Evolutionary conservation across 1,140 invertebrate species (phyloP).

Genomic region (Drosophila rhopaloa): DNA sequence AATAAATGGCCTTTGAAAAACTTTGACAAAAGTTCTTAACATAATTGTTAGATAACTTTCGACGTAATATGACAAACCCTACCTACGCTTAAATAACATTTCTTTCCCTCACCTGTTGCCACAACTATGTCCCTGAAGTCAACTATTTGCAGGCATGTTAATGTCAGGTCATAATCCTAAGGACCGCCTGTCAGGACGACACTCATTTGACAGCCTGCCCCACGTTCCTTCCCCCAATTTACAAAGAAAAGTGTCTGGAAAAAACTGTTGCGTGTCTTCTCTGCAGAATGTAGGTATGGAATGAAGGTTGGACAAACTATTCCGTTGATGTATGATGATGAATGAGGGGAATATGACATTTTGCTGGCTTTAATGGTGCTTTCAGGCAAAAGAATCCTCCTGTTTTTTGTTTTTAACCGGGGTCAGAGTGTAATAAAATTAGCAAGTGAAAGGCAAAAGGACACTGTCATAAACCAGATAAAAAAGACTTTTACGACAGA

Average conservation of each 20-base stretch:
- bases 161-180: conserved; percentile 42
- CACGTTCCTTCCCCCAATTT: background rate
- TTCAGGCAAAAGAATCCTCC: conserved; percentile 4
- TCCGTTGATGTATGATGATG: conserved; percentile 34
- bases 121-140: conserved; percentile 26
- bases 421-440: conserved; percentile 29
- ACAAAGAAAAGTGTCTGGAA: conserved; percentile 17
- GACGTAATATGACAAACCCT: background rate
- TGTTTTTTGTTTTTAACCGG: background rate
- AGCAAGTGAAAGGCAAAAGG: conserved; percentile 22
- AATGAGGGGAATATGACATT: conserved; percentile 38
- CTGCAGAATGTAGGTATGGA: conserved; percentile 5
- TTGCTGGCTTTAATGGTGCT: conserved; percentile 18
- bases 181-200: conserved; percentile 41
- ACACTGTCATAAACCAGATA: conserved; percentile 7
- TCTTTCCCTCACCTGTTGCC: conserved; percentile 30
- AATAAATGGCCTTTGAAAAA: background rate
- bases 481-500: conserved; percentile 19
- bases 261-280: conserved; percentile 40
- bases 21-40: background rate
- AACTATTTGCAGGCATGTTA: conserved; percentile 46
- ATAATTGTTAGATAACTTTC: conserved; percentile 28
- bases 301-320: conserved; percentile 19
- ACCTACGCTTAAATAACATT: conserved; percentile 1
- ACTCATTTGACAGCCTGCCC: conserved; percentile 25